These are phyloP conservation scores for Endomychus coccineus DNA, from an alignment of 2,888 invertebrate species.

Conservation along the genomic window DNA sequence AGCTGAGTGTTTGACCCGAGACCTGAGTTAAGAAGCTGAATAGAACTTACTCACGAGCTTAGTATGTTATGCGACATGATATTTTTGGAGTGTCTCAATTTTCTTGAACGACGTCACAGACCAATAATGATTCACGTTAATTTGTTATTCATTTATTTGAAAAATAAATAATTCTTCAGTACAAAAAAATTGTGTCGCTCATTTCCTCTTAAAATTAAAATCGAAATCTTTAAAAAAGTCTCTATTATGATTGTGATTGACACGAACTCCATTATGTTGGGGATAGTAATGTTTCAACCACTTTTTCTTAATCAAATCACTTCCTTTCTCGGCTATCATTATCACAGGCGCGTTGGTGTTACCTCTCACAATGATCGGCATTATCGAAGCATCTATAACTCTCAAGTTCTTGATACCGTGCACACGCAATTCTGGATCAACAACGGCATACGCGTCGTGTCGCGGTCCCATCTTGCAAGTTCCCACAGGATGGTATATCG, in stretches of 20 bases:
- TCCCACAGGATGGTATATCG: constrained; percentile 62
- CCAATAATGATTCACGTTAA: no score
- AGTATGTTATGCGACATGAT: no score
- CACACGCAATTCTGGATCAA: constrained; percentile 55
- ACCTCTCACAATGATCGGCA: constrained; percentile 52
- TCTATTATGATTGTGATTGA: neutral
- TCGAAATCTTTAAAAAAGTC: constrained; percentile 10
- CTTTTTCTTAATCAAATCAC: constrained; percentile 37
- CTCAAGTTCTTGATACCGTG: constrained; percentile 56
- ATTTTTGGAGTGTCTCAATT: no score
- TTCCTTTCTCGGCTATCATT: constrained; percentile 43
- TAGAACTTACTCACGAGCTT: no score
- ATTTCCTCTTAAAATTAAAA: constrained; percentile 8
- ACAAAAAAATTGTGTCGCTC: neutral
- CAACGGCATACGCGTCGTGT: constrained; percentile 55
- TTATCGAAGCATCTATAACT: constrained; percentile 61
- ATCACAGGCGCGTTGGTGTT: constrained; percentile 44
- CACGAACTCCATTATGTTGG: neutral
- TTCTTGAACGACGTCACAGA: no score
- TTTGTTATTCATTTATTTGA: no score
- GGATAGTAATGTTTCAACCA: constrained; percentile 22
- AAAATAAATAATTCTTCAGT: constrained; percentile 1
- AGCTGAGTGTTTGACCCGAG: no score
- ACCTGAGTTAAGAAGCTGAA: no score
- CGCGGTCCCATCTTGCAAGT: constrained; percentile 66